phyloP scores from a whole-genome alignment of 2,113 vertebrate species.

The Callipepla squamata region DNA sequence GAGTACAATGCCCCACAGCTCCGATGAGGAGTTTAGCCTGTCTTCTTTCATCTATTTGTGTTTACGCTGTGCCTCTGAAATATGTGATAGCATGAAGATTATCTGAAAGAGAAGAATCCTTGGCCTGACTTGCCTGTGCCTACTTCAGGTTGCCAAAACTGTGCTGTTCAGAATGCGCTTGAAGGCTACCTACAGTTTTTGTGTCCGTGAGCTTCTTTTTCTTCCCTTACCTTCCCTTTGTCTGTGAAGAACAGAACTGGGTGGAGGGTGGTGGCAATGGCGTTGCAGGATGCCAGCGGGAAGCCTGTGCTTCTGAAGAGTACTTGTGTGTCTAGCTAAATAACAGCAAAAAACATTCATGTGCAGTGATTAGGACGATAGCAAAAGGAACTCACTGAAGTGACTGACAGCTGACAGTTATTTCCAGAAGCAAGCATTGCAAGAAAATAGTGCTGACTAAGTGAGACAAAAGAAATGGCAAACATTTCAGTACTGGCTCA shows the following conservation, averaged over 20 bases:
- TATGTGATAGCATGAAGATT: not conserved
- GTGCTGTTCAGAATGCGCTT: not conserved
- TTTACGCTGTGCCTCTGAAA: not conserved
- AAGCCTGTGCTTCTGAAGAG: not conserved
- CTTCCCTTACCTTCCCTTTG: not conserved
- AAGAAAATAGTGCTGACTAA: not conserved
- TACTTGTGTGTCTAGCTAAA: not conserved
- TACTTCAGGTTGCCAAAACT: not conserved
- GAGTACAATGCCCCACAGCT: not conserved
- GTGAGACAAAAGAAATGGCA: not conserved
- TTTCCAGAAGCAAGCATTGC: not conserved
- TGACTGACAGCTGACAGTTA: not conserved
- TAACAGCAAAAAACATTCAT: not conserved
- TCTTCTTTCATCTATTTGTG: not conserved
- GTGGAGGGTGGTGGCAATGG: not conserved
- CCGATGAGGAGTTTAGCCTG: not conserved
- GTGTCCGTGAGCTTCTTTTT: not conserved
- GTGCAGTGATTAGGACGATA: not conserved
- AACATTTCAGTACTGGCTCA: not conserved
- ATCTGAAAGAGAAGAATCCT: not conserved
- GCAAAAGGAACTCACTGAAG: not conserved
- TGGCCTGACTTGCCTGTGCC: not conserved
- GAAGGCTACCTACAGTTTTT: not conserved
- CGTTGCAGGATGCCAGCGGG: not conserved
- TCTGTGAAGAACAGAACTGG: not conserved